A percentile compares a stretch with the other conserved stretches of the same genome.
These are phyloP conservation scores for Microtus ochrogaster DNA, from an alignment of 2,113 vertebrate genomes.

Conservation along the genomic window DNA sequence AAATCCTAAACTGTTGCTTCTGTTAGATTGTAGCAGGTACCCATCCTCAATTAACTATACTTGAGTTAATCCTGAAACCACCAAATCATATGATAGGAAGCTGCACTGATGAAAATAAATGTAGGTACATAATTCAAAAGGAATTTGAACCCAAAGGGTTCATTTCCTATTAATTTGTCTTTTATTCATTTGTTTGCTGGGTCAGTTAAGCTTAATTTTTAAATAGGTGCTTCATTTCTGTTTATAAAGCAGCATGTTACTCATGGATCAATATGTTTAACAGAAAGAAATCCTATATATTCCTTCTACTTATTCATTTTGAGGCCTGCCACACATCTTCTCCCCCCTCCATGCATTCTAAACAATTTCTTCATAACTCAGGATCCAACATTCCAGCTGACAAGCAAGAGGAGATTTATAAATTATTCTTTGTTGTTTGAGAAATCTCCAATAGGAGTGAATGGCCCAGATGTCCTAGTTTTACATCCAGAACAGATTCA, in stretches of 20 bases:
- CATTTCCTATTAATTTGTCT: neutral
- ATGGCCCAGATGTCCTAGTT: too few species aligned
- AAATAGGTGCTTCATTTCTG: neutral
- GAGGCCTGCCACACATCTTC: neutral
- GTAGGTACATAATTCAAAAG: neutral
- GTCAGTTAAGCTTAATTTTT: neutral
- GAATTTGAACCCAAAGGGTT: rapidly evolving
- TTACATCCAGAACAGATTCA: too few species aligned
- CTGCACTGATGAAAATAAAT: neutral
- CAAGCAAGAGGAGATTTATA: too few species aligned
- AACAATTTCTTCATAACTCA: too few species aligned
- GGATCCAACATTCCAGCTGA: too few species aligned
- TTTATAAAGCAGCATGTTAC: neutral
- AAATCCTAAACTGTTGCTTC: neutral
- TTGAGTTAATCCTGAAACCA: neutral
- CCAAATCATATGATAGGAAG: neutral
- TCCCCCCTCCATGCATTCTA: too few species aligned
- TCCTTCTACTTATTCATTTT: neutral
- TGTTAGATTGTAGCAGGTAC: neutral
- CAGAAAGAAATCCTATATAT: neutral
- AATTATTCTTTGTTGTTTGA: too few species aligned
- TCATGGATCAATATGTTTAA: neutral
- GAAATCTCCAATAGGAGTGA: too few species aligned
- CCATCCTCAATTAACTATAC: neutral
- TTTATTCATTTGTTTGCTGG: neutral